A percentile compares a stretch with the other conserved stretches of the same genome.
phyloP scores from a whole-genome alignment of 2,797 vertebrate genomes.

The Glossophaga mutica region DNA sequence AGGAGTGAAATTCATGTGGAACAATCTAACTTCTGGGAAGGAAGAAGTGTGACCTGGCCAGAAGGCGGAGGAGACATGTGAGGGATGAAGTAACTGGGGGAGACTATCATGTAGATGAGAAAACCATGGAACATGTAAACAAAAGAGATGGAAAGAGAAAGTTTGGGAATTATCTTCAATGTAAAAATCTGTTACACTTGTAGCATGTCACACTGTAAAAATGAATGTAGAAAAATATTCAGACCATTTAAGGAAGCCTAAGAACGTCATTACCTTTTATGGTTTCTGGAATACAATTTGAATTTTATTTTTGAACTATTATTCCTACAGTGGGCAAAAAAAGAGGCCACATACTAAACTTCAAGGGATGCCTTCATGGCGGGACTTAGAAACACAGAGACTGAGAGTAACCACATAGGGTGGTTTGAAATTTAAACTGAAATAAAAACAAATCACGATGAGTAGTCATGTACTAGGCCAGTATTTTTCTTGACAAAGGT shows the following conservation, averaged over 20 bases:
- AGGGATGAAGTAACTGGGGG: neutral
- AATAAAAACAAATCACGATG: neutral
- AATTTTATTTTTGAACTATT: neutral
- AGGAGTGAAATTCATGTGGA: slow-evolving; percentile 1
- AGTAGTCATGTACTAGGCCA: neutral
- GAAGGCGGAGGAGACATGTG: neutral
- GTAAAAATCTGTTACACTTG: neutral
- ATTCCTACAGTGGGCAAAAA: neutral
- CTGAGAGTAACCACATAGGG: neutral
- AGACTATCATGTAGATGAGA: neutral
- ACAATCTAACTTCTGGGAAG: neutral
- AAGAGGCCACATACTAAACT: neutral
- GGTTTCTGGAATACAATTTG: neutral
- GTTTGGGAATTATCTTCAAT: neutral
- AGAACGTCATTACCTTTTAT: neutral
- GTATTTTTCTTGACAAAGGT: neutral
- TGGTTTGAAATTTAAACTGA: neutral
- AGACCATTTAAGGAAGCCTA: neutral
- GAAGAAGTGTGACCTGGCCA: neutral
- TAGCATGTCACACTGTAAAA: neutral
- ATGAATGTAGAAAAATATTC: neutral
- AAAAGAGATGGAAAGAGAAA: neutral
- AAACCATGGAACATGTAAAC: neutral
- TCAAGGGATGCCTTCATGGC: neutral
- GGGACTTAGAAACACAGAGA: neutral